These are phyloP conservation scores for Marasmarcha lunaedactyla DNA, from an alignment of 2,888 invertebrate species.

Conservation along the genomic window DNA sequence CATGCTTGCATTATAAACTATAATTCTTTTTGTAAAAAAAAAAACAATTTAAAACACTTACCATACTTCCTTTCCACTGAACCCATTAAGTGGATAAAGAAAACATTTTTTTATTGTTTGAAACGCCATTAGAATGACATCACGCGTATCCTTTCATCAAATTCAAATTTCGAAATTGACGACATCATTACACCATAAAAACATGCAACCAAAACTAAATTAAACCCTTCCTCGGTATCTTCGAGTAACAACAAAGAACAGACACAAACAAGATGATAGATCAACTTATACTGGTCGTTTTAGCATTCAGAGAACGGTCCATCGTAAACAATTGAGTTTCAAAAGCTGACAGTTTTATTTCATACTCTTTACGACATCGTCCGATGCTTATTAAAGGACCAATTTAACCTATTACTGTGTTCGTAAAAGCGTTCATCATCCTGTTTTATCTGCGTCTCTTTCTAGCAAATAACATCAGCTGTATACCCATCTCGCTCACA, in stretches of 20 bases:
- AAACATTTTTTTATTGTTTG: too few species aligned
- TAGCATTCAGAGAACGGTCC: constrained; percentile 23
- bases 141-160: constrained; percentile 1
- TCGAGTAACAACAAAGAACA: background rate
- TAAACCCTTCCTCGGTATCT: background rate
- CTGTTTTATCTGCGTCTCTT: constrained; percentile 44
- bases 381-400: constrained; percentile 56
- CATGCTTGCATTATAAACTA: too few species aligned
- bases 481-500: constrained; percentile 24
- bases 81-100: too few species aligned
- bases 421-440: constrained; percentile 64
- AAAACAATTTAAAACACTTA: too few species aligned
- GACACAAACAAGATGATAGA: background rate
- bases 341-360: constrained; percentile 44
- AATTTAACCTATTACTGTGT: constrained; percentile 66
- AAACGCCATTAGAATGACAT: background rate
- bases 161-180: background rate
- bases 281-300: constrained; percentile 9
- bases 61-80: too few species aligned
- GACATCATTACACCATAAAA: background rate
- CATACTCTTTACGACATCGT: constrained; percentile 48
- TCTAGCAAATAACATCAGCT: constrained; percentile 16
- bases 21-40: too few species aligned
- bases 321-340: constrained; percentile 32
- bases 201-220: background rate